These are phyloP conservation scores for Corythornis madagascariensis DNA, from an alignment of 2,113 vertebrate genomes.

Conservation along the genomic window DNA sequence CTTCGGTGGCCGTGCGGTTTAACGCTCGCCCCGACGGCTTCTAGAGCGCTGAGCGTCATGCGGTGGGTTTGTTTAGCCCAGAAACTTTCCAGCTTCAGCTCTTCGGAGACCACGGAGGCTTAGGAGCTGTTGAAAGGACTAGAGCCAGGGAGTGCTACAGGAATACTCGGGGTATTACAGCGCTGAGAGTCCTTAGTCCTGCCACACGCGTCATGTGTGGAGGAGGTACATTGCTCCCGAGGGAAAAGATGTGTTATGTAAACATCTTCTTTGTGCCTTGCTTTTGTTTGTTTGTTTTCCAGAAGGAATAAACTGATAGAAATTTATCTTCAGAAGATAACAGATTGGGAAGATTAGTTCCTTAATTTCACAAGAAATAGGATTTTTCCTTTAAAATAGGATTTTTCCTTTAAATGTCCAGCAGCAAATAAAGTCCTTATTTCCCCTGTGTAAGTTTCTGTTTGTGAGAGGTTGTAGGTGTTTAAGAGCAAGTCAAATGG, in stretches of 20 bases:
- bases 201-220: rapidly evolving
- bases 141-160: too few species aligned
- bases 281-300: not conserved
- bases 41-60: too few species aligned
- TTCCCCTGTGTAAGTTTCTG: not conserved
- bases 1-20: not conserved
- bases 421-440: not conserved
- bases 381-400: not conserved
- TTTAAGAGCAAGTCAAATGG: not conserved
- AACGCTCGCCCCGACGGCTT: rapidly evolving
- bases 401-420: not conserved
- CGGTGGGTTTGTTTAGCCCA: not conserved
- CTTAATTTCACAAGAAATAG: not conserved
- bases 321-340: not conserved
- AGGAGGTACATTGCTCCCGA: not conserved
- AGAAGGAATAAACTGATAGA: not conserved
- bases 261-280: too few species aligned
- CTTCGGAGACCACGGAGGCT: rapidly evolving
- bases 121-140: not conserved
- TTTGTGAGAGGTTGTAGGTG: not conserved
- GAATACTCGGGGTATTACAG: rapidly evolving
- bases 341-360: not conserved
- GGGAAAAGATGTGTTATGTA: not conserved
- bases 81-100: not conserved
- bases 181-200: not conserved